Conservation (phyloP, 2,113 vertebrate genomes). For the Siniperca chuatsi region DNA sequence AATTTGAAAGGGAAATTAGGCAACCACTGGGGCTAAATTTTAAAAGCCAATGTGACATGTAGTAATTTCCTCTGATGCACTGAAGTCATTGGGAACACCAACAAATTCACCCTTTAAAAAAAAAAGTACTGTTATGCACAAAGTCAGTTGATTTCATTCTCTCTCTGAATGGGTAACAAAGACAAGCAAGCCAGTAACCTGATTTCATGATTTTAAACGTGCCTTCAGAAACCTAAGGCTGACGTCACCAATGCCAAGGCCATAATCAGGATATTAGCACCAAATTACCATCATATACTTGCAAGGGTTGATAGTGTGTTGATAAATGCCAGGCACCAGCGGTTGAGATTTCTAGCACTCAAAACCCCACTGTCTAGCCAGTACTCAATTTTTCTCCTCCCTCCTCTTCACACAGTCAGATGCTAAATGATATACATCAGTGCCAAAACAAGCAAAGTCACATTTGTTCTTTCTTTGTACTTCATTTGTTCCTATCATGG, state of each 20-base stretch:
- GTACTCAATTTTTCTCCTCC: background rate
- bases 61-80: background rate
- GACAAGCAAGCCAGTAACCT: background rate
- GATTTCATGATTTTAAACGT: background rate
- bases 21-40: slow-evolving; percentile 19
- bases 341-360: background rate
- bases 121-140: background rate
- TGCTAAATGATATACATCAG: background rate
- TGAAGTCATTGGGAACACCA: background rate
- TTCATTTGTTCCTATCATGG: too few relatives aligned
- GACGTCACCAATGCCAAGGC: background rate
- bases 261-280: background rate
- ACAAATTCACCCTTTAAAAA: background rate
- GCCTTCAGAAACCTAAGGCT: background rate
- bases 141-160: background rate
- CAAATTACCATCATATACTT: background rate
- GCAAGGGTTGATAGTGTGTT: background rate
- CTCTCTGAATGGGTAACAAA: background rate
- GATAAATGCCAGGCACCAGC: slow-evolving; percentile 13
- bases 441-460: background rate
- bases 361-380: background rate
- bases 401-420: slow-evolving; percentile 8
- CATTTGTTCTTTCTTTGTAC: background rate
- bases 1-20: slow-evolving; percentile 33
- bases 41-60: slow-evolving; percentile 1